phyloP scores from a whole-genome alignment of 2,113 vertebrate species.

The Elgaria multicarinata region DNA sequence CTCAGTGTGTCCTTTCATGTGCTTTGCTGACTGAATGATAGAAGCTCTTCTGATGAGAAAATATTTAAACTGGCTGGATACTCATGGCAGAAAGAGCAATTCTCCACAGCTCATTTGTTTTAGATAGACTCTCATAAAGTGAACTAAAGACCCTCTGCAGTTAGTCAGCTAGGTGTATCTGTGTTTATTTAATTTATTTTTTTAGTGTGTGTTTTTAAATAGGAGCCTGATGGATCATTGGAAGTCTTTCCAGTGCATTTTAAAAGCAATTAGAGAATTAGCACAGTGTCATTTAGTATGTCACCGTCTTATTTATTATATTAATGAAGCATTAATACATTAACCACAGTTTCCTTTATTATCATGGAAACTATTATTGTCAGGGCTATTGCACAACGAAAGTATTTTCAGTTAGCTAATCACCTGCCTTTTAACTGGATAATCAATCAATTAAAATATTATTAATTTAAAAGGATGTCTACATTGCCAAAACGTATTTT shows the following conservation, averaged over 20 bases:
- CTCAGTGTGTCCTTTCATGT: not conserved
- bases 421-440: not conserved
- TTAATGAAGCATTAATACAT: constrained; percentile 33
- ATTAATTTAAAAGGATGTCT: not conserved
- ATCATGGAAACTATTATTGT: not conserved
- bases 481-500: not conserved
- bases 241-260: constrained; percentile 42
- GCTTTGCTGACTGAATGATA: constrained; percentile 23
- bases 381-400: not conserved
- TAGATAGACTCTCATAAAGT: constrained; percentile 36
- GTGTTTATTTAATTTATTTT: constrained; percentile 40
- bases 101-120: constrained; percentile 65
- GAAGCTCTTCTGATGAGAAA: constrained; percentile 31
- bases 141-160: constrained; percentile 34
- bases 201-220: constrained; percentile 12
- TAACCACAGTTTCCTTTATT: constrained; percentile 11
- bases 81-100: constrained; percentile 39
- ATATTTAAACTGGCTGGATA: constrained; percentile 50
- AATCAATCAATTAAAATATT: not conserved
- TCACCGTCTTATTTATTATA: constrained; percentile 21
- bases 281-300: constrained; percentile 35
- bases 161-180: not conserved
- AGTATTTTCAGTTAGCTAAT: not conserved
- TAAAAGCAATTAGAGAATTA: constrained; percentile 35
- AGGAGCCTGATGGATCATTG: constrained; percentile 56